Percentiles rank a stretch among this genome's conserved stretches.
phyloP scores from a whole-genome alignment of 2,113 vertebrate species.

The Rhipidura dahli region DNA sequence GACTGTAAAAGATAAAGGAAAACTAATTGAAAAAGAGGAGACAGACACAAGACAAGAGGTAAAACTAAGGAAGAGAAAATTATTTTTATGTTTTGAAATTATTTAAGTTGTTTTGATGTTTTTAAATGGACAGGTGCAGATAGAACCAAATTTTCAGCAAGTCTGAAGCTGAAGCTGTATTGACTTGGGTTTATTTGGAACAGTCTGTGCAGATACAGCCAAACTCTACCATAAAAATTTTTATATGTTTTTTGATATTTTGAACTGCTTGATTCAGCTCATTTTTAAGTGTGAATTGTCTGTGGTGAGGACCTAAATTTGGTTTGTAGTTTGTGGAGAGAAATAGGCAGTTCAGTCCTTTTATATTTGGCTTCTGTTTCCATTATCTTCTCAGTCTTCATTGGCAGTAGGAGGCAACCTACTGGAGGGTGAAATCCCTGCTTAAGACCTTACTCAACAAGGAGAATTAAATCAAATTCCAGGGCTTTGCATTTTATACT shows the following conservation, averaged over 20 bases:
- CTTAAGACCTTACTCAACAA: not conserved
- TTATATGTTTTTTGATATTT: not conserved
- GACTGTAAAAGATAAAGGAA: conserved; percentile 6
- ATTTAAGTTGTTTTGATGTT: not conserved
- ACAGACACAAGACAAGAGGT: conserved; percentile 49
- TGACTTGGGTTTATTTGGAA: not conserved
- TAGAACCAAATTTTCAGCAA: not conserved
- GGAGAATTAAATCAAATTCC: not conserved
- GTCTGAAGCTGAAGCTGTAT: not conserved
- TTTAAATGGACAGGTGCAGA: not conserved
- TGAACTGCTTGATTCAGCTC: not conserved
- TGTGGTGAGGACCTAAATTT: not conserved
- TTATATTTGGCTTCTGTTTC: not conserved
- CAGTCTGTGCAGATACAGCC: not conserved
- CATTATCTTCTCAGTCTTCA: not conserved
- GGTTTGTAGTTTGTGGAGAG: not conserved
- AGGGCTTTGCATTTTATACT: not conserved
- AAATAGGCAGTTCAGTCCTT: not conserved
- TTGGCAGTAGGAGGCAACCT: not conserved
- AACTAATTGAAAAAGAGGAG: not conserved
- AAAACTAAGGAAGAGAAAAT: not conserved
- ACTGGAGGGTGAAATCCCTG: not conserved
- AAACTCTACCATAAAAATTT: not conserved
- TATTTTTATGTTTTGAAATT: not conserved
- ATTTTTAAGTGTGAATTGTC: not conserved